A percentile compares a stretch with the other conserved stretches of the same genome.
Conservation (phyloP, 2,888 invertebrate genomes). For the Drosophila stalkeri region DNA sequence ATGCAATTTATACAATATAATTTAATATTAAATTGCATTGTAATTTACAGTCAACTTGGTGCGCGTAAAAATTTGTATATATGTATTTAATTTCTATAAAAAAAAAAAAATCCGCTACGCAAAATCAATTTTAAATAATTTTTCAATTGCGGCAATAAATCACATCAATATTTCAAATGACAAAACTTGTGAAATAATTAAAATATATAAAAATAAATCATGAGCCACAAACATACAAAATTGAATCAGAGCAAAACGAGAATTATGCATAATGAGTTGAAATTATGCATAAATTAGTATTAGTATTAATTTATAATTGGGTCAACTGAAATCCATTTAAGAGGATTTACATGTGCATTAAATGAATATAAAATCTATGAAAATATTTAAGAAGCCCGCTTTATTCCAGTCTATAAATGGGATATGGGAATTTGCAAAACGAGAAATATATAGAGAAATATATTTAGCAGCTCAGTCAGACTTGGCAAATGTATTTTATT, state of each 20-base stretch:
- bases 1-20: conserved; percentile 9
- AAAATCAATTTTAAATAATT: conserved; percentile 19
- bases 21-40: conserved; percentile 6
- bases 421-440: background rate
- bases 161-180: conserved; percentile 58
- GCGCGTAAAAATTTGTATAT: background rate
- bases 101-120: conserved; percentile 21
- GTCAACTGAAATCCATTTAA: conserved; percentile 27
- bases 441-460: background rate
- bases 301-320: conserved; percentile 52
- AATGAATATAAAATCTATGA: conserved; percentile 1
- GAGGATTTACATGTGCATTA: conserved; percentile 38
- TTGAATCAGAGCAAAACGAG: conserved; percentile 1
- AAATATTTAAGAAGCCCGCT: background rate
- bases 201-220: conserved; percentile 17
- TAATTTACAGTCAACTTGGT: background rate
- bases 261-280: conserved; percentile 39
- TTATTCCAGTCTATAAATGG: background rate
- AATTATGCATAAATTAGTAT: conserved; percentile 55
- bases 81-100: conserved; percentile 8
- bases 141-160: conserved; percentile 40
- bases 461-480: background rate
- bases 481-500: conserved; percentile 57
- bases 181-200: conserved; percentile 31
- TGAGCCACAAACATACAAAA: background rate